Conservation (phyloP, 1,140 invertebrate genomes). For the Paraescarpia echinospica region DNA sequence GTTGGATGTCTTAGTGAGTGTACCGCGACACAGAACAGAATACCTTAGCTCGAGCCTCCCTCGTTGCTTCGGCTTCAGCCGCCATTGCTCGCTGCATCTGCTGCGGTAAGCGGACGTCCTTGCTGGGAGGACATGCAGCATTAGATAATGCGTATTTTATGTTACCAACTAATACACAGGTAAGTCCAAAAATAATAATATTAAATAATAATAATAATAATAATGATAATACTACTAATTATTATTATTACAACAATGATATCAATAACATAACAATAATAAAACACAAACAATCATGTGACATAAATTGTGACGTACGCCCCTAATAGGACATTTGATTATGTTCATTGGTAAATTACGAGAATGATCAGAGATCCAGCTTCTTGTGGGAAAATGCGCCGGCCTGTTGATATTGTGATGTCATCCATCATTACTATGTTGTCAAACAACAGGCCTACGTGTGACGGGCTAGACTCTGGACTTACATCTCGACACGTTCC, state of each 20-base stretch:
- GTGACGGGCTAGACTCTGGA: neutral
- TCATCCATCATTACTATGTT: neutral
- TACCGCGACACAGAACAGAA: neutral
- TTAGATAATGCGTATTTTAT: neutral
- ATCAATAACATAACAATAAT: too few species aligned
- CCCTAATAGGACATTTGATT: too few species aligned
- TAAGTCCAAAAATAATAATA: too few species aligned
- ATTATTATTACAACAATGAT: too few species aligned
- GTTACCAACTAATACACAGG: neutral
- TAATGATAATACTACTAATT: neutral
- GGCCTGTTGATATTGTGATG: neutral
- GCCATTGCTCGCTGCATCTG: slow-evolving; percentile 71
- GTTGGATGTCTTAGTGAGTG: too few species aligned
- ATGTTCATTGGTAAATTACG: too few species aligned
- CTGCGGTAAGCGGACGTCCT: slow-evolving; percentile 83
- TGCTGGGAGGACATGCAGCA: slow-evolving; percentile 62
- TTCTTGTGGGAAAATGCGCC: neutral
- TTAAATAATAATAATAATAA: neutral
- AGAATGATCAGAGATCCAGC: too few species aligned
- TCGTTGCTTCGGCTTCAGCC: slow-evolving; percentile 50
- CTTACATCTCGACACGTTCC: slow-evolving; percentile 89
- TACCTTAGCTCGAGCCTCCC: slow-evolving; percentile 53
- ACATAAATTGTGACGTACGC: too few species aligned
- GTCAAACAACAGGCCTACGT: neutral
- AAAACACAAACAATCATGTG: too few species aligned